Percentiles rank a stretch among this genome's conserved stretches.
These are phyloP conservation scores for Coptodon rendalli DNA, from an alignment of 2,113 vertebrate genomes.

Conservation along the genomic window DNA sequence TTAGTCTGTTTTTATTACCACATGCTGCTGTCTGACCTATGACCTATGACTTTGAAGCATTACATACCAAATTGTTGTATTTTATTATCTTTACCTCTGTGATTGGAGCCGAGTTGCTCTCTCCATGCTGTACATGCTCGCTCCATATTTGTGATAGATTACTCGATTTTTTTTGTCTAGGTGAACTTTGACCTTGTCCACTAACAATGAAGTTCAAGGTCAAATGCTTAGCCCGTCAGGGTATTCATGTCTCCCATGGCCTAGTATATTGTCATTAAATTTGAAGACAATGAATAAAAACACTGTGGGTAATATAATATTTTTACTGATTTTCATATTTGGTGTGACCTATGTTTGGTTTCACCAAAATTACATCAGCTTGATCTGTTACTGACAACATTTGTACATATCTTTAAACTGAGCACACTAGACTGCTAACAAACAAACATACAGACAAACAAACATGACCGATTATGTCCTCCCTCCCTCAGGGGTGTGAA, in stretches of 20 bases:
- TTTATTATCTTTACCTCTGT: background rate
- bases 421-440: background rate
- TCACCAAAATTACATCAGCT: background rate
- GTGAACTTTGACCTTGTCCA: background rate
- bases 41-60: background rate
- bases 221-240: background rate
- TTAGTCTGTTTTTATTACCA: background rate
- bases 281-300: background rate
- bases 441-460: background rate
- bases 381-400: background rate
- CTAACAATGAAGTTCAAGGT: background rate
- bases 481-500: background rate
- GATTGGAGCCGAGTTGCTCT: background rate
- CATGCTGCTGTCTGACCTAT: background rate
- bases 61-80: background rate
- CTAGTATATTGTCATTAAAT: background rate
- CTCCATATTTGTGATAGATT: background rate
- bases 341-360: background rate
- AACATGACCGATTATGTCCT: background rate
- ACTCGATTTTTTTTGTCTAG: background rate
- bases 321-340: background rate
- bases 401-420: background rate
- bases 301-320: background rate
- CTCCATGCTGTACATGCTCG: background rate
- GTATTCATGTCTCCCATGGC: background rate